Evolutionary conservation across 2,113 vertebrate species (phyloP).

Genomic region (Mionectes macconnelli): DNA sequence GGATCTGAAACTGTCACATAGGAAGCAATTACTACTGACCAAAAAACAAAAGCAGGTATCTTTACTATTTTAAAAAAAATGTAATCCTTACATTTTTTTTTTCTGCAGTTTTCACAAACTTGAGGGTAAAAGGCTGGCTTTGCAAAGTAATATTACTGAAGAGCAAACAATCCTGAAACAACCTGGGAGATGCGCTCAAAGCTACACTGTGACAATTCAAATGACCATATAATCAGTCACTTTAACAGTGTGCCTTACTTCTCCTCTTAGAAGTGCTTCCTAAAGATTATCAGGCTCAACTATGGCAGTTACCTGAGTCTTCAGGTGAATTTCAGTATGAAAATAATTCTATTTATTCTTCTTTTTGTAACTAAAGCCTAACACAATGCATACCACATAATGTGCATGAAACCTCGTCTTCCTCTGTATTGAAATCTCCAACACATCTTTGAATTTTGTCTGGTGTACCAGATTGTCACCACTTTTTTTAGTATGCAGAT

Average conservation of each 20-base stretch:
- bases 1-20: background rate
- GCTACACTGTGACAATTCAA: background rate
- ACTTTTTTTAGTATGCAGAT: background rate
- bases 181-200: background rate
- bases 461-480: background rate
- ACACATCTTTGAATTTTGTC: background rate
- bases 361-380: background rate
- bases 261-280: background rate
- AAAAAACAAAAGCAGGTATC: background rate
- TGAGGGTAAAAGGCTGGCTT: background rate
- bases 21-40: background rate
- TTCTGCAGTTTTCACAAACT: background rate
- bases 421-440: background rate
- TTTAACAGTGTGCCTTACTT: background rate
- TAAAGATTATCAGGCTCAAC: background rate
- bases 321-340: background rate
- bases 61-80: background rate
- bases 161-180: background rate
- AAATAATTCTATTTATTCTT: background rate
- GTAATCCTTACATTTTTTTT: background rate
- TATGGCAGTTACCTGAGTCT: background rate
- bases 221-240: background rate
- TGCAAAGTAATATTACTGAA: background rate
- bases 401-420: accelerated
- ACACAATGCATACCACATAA: background rate